These are phyloP conservation scores for Gastrophysa polygoni DNA, from an alignment of 2,888 invertebrate genomes.

Conservation along the genomic window DNA sequence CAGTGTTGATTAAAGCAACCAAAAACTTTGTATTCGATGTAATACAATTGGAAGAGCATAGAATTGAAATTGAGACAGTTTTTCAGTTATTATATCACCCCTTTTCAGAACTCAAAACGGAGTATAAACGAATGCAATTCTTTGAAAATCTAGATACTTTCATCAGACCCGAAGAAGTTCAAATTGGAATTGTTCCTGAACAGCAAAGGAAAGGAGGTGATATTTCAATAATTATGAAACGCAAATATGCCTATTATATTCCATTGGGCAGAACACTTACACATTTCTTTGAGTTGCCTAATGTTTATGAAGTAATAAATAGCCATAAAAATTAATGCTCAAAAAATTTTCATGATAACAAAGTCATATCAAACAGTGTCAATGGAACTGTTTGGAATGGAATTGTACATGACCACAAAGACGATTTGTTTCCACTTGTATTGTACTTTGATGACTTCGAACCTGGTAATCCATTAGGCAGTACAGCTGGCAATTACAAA, in stretches of 20 bases:
- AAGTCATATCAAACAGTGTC: slow-evolving; percentile 5
- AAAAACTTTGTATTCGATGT: slow-evolving; percentile 11
- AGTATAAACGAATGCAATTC: slow-evolving; percentile 14
- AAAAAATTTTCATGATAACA: slow-evolving; percentile 8
- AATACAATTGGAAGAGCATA: slow-evolving; percentile 1
- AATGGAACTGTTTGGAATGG: slow-evolving; percentile 10
- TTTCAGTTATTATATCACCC: slow-evolving; percentile 3
- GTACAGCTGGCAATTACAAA: slow-evolving; percentile 11
- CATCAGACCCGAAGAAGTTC: slow-evolving; percentile 8
- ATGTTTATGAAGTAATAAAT: slow-evolving; percentile 15
- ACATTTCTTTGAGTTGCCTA: slow-evolving; percentile 19
- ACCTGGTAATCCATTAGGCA: slow-evolving; percentile 17
- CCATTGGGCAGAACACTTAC: slow-evolving; percentile 15
- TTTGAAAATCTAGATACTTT: slow-evolving; percentile 14
- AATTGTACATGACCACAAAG: slow-evolving; percentile 11
- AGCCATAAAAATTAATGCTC: slow-evolving; percentile 12
- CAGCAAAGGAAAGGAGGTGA: neutral
- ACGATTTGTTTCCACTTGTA: slow-evolving; percentile 11
- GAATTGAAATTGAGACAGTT: slow-evolving; percentile 7
- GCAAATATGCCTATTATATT: slow-evolving; percentile 11
- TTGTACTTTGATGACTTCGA: slow-evolving; percentile 20
- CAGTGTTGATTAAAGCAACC: slow-evolving; percentile 10
- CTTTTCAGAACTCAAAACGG: slow-evolving; percentile 13
- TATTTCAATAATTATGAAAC: slow-evolving; percentile 7
- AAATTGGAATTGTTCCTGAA: slow-evolving; percentile 10